A percentile compares a stretch with the other conserved stretches of the same genome.
Conservation (phyloP, 2,113 vertebrate genomes). For the Myanophis thanlyinensis region DNA sequence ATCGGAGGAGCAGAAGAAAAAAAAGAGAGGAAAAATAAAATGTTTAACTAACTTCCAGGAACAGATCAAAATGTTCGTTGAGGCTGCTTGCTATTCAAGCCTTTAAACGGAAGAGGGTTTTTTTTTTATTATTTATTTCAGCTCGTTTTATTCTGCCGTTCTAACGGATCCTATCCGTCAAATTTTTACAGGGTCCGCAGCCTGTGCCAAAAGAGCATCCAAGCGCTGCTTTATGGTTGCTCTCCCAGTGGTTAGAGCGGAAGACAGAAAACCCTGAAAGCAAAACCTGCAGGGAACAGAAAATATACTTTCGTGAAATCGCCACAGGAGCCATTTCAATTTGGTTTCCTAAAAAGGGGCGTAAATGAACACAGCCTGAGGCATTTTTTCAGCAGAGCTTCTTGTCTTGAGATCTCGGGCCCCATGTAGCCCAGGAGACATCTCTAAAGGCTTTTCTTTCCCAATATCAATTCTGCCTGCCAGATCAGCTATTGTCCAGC, state of each 20-base stretch:
- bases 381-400: not conserved
- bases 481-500: not conserved
- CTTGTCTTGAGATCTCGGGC: not conserved
- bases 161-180: slow-evolving; percentile 14
- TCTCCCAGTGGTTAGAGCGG: not conserved
- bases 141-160: slow-evolving; percentile 24
- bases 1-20: slow-evolving; percentile 8
- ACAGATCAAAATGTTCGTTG: slow-evolving; percentile 19
- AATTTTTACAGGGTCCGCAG: slow-evolving; percentile 36
- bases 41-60: slow-evolving; percentile 26
- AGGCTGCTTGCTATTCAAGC: slow-evolving; percentile 19
- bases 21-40: not conserved
- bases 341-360: not conserved
- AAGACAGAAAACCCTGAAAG: not conserved
- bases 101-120: slow-evolving; percentile 29
- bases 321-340: not conserved
- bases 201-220: not conserved
- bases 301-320: not conserved
- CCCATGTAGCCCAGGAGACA: not conserved
- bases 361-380: not conserved
- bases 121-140: slow-evolving; percentile 49
- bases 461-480: not conserved
- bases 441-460: not conserved
- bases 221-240: not conserved
- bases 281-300: not conserved